phyloP scores from a whole-genome alignment of 2,797 vertebrate genomes.

The Heterohyrax brucei region DNA sequence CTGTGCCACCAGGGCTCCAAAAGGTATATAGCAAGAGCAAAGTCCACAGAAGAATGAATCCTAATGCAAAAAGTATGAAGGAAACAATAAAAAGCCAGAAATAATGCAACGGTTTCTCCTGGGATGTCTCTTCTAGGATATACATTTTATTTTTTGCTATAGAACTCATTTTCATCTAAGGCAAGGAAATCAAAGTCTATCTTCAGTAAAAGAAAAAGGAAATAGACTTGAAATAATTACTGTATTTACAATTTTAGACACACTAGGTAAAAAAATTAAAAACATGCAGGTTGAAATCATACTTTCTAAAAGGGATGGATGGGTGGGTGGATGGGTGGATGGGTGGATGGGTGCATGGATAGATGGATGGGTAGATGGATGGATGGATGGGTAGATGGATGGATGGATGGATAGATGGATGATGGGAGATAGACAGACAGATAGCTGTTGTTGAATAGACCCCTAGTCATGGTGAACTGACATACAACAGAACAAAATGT shows the following conservation, averaged over 20 bases:
- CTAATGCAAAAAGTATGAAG: neutral
- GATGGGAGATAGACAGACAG: no score
- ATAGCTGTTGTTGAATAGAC: neutral
- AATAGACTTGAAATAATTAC: neutral
- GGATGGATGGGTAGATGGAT: neutral
- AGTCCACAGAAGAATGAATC: neutral
- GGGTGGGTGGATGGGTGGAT: neutral
- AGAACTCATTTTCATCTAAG: slow-evolving; percentile 53
- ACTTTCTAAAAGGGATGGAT: slow-evolving; percentile 36
- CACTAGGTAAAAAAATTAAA: slow-evolving; percentile 30
- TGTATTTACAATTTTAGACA: slow-evolving; percentile 4
- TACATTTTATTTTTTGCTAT: neutral
- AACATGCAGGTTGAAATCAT: slow-evolving; percentile 40
- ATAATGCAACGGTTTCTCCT: neutral
- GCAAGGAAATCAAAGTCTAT: slow-evolving; percentile 59
- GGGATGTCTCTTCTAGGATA: neutral
- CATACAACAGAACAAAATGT: neutral
- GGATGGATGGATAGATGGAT: neutral
- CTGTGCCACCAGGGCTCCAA: neutral
- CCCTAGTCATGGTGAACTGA: neutral
- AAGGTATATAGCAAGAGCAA: neutral
- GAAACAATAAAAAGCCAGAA: slow-evolving; percentile 27
- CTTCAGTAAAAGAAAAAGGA: slow-evolving; percentile 39
- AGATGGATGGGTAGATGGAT: neutral
- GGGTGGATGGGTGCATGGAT: no score